Evolutionary conservation across 2,888 invertebrate species (phyloP), one percentile per base, ranked within the genome.

Genomic region (Allacma fusca): DNA sequence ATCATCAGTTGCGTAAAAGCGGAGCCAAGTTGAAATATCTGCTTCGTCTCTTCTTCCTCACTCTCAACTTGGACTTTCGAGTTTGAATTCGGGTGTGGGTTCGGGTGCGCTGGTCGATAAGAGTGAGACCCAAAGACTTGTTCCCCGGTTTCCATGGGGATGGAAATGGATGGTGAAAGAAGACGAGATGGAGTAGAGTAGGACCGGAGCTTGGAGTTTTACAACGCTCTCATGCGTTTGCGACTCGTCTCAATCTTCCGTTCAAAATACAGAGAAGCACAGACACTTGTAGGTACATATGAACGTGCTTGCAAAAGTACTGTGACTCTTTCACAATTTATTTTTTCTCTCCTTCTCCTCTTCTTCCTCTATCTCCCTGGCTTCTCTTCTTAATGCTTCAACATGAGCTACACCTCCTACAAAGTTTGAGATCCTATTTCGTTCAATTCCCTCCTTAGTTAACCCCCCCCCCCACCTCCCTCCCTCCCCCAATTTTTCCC

Each of bases 101-200:
- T 65, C 44, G 68, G 75, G 29, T 68, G 68, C 75, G 68, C 75
- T 75, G 75, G 75, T 75, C 75, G 75, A 75, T 75, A 75, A 29
- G 24, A 75, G 69, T 34, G 75, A 75, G 75, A 59, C 68, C 12
- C 23, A 24, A 29, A 57, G 50, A 43, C 26, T 23, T 29, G 75
- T 57, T 57, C 29, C 50, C 28, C n/a, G 59, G 75, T 73, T 73
- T 40, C 64, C 62, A 73, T 73, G 73, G 50, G 13, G 67, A 67
- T 75, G 50, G 73, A 64, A 67, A 67, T 75, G 65, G 57, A 67
- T 65, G 75, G 75, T 40, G 65, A 43, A 43, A 28, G 74, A 44
- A 26, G 34, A 62, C 44, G 44, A 34, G 64, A 34, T 62, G 43
- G 75, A 67, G 67, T 50, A 40, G 62, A 29, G 72, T 16, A 68